Base-by-base conservation (phyloP, 2,113 vertebrate genomes). In the Tetrao urogallus region DNA sequence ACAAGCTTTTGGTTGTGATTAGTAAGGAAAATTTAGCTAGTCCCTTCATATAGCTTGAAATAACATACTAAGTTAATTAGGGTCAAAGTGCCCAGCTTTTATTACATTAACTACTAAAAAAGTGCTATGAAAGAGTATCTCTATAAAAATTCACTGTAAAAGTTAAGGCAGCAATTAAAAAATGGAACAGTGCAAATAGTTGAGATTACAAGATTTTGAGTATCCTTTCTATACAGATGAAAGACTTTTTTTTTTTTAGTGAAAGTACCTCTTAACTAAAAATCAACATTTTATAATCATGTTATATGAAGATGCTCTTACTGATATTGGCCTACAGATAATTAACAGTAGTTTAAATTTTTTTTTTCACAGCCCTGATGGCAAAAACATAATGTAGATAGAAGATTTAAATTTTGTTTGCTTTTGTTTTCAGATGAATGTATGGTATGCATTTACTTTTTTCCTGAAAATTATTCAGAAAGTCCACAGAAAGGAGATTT, bases 261-360 rank as follows among this genome's bases (percentile, higher is more conserved):
- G 60, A 72, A 95, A 97, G 96, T 95, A 58, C 11, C 30, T 91
- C 92, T 93, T 96, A 97, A 97, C 97, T 97, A 96, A 83, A 97
- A 96, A 89, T 50, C 81, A 88, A 78, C 45, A 92, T 88, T 94
- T 94, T 93, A 94, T 95, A 88, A 92, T 95, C 24, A 77, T 24
- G 36, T 83, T 95, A 90, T 69, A 52, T 78, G 16, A 90, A 96
- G 25, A 9, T 90, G 28, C 12, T 93, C 32, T 92, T 93, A 92
- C 65, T 94, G 61, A 34, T 90, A 74, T 40, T 92, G 96, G 80
- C 38, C 61, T 72, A 79, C 36, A 40, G 48, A 77, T 94, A 96
- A 93, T 89, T 97, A 95, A 82, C 25, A 88, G 11, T 92, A 76
- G 20, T 38, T 36, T 48, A 94, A 82, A 21, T 36, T 45, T 74